These are phyloP conservation scores for Gopherus flavomarginatus DNA, from an alignment of 2,113 vertebrate genomes.

Conservation along the genomic window DNA sequence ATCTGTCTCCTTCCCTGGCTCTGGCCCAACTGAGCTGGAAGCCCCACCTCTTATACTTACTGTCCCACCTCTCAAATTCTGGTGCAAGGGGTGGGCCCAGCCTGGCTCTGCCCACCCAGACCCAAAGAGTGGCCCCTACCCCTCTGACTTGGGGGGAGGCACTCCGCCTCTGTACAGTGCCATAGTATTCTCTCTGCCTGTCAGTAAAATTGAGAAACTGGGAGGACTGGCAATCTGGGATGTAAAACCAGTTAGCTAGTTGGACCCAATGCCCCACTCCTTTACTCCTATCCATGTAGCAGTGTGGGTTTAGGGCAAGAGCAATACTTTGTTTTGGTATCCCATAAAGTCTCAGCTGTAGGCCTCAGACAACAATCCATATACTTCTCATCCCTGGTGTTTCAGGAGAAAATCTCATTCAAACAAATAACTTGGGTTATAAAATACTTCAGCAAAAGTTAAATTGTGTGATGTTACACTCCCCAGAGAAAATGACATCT, in stretches of 20 bases:
- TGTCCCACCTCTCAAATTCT: too few relatives aligned
- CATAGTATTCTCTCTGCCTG: neutral
- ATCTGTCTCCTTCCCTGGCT: too few relatives aligned
- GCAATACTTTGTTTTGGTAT: neutral
- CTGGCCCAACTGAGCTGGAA: too few relatives aligned
- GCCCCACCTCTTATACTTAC: too few relatives aligned
- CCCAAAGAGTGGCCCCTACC: too few relatives aligned
- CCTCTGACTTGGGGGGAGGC: too few relatives aligned
- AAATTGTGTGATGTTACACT: neutral
- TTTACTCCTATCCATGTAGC: neutral
- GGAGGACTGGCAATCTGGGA: neutral
- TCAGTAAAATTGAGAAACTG: neutral
- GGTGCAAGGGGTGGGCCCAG: too few relatives aligned
- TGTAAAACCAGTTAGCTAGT: neutral
- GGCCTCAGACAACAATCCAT: neutral
- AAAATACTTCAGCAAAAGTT: neutral
- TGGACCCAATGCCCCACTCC: neutral
- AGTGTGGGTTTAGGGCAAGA: neutral
- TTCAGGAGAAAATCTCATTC: rapidly evolving
- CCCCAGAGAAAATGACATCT: neutral
- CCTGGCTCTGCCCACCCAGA: too few relatives aligned
- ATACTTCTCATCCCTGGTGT: neutral
- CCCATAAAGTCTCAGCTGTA: rapidly evolving
- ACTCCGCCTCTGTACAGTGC: neutral
- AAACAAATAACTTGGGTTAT: neutral